A percentile compares a stretch with the other conserved stretches of the same genome.
phyloP scores from a whole-genome alignment of 2,797 vertebrate species.

The Pseudochirops corinnae region DNA sequence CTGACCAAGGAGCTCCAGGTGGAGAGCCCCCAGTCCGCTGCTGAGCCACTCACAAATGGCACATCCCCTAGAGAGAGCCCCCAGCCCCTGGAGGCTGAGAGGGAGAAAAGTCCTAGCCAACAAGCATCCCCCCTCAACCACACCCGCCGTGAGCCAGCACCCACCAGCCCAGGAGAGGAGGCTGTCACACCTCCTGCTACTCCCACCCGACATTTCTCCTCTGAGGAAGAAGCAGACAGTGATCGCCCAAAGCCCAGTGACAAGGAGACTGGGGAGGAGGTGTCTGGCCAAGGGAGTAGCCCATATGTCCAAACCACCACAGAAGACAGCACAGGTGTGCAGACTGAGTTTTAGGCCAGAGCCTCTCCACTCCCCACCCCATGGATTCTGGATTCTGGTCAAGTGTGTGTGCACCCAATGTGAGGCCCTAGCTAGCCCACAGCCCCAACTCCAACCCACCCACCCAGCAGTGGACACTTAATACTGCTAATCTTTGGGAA shows the following conservation, averaged over 20 bases:
- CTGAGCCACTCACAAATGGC: constrained; percentile 77
- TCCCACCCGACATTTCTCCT: constrained; percentile 54
- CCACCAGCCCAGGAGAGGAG: constrained; percentile 68
- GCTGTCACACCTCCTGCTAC: constrained; percentile 52
- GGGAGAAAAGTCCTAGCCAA: not conserved
- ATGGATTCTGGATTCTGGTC: not conserved
- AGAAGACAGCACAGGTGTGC: constrained; percentile 75
- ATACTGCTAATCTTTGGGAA: not conserved
- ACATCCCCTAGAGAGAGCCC: constrained; percentile 71
- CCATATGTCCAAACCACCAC: constrained; percentile 72
- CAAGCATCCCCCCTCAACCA: constrained; percentile 34
- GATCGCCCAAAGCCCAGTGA: constrained; percentile 76
- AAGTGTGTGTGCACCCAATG: too few species aligned
- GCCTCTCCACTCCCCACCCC: not conserved
- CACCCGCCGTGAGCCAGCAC: constrained; percentile 79
- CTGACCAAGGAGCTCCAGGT: constrained; percentile 86
- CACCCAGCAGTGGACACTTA: not conserved
- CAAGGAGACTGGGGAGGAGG: constrained; percentile 80
- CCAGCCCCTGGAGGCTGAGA: not conserved
- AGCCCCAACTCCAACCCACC: not conserved
- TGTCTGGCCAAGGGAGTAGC: constrained; percentile 47
- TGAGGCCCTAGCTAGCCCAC: constrained; percentile 6
- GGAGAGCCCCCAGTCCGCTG: constrained; percentile 45
- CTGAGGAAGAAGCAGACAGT: constrained; percentile 76
- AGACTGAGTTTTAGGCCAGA: constrained; percentile 86